Evolutionary conservation across 1,140 invertebrate species (phyloP), one percentile per base, ranked within the genome.

Genomic region (Nasonia vitripennis): DNA sequence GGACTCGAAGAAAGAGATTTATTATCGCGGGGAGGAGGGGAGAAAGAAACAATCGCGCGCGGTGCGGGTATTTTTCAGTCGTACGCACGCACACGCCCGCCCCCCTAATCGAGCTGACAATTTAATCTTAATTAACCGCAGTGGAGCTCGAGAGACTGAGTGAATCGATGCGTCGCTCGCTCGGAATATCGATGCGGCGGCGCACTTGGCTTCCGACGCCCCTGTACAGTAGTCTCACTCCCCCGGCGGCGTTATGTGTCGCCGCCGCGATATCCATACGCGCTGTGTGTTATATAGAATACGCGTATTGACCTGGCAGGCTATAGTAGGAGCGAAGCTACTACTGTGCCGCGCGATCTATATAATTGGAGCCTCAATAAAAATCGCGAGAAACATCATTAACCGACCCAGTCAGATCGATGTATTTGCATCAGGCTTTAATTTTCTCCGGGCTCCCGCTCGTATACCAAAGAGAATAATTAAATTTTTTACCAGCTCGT

Each of bases 61-160:
- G 5, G 34, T 37, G 5, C 5, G 34, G 34, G 34, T 37, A 87
- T 87, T 75, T 82, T 70, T 78, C 7, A 80, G 4, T 71, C 10
- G 34, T 45, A 71, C 17, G 55, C 20, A n/a, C 55, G 4, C 34
- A 5, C 12, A 17, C 7, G n/a, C 0, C n/a, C 55, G 12, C 11
- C 48, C 48, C 12, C 3, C 1, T 87, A 87, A 88, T 89, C 85
- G 55, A 48, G 48, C 41, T 37, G 55, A 80, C 86, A 86, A 87
- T 88, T 87, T 88, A 87, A 86, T 88, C 87, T 89, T 87, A 89
- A 89, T 89, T 89, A 89, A 88, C 81, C 78, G 14, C 86, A 55
- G 85, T 62, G 0, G 83, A 51, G 55, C 12, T 9, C 17, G 73
- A 20, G 14, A 45, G 73, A 45, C 41, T 11, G 4, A 78, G 48